A percentile compares a stretch with the other conserved stretches of the same genome.
Conservation (phyloP, 2,113 vertebrate species). For the Misgurnus anguillicaudatus region DNA sequence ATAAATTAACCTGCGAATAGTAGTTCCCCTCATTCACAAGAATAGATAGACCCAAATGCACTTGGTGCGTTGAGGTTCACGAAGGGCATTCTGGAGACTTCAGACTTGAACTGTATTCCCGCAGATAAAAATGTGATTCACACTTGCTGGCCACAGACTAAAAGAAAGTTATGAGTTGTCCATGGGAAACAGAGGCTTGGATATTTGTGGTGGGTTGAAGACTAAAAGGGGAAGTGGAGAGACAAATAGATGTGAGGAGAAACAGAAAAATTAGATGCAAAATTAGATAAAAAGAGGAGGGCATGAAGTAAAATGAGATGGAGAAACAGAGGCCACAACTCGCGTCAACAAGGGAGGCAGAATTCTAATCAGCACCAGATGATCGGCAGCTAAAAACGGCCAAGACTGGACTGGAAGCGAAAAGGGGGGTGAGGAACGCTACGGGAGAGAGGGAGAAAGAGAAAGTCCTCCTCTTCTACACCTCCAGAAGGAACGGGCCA, state of each 20-base stretch:
- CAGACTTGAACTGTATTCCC: conserved; percentile 3
- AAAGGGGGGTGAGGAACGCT: conserved; percentile 2
- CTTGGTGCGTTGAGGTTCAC: neutral
- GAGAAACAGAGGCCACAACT: neutral
- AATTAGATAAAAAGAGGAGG: neutral
- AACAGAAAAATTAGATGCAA: neutral
- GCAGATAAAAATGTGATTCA: conserved; percentile 27
- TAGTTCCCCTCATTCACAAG: neutral
- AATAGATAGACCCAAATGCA: neutral
- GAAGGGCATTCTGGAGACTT: neutral
- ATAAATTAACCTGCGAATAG: neutral
- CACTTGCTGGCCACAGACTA: conserved; percentile 23
- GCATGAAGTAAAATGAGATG: neutral
- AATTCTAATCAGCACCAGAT: conserved; percentile 33
- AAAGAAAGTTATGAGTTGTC: neutral
- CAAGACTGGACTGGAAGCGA: neutral
- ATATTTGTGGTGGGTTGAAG: conserved; percentile 10
- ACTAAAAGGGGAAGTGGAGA: neutral
- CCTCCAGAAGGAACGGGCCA: conserved; percentile 48
- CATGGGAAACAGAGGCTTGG: conserved; percentile 3
- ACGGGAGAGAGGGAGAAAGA: conserved; percentile 23
- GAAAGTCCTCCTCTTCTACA: conserved; percentile 38
- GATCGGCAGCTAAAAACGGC: conserved; percentile 15
- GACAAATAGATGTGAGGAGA: neutral
- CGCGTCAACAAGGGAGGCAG: conserved; percentile 18